A percentile compares a stretch with the other conserved stretches of the same genome.
These are phyloP conservation scores for Stegana nigrithorax DNA, from an alignment of 2,888 invertebrate species.

Conservation along the genomic window DNA sequence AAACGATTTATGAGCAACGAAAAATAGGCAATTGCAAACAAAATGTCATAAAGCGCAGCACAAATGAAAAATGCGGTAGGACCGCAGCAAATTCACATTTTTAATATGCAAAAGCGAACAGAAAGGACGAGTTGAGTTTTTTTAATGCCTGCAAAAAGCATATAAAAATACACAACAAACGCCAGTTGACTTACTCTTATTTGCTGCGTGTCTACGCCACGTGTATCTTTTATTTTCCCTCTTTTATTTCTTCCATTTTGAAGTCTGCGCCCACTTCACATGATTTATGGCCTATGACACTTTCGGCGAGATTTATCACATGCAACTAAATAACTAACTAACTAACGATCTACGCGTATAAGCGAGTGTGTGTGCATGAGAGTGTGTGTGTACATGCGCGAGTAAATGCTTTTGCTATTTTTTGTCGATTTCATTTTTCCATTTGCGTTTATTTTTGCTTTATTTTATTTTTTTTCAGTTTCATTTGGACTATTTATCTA, in stretches of 20 bases:
- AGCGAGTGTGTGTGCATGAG: neutral
- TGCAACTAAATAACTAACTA: too few species aligned
- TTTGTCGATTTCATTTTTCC: neutral
- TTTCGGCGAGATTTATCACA: conserved; percentile 17
- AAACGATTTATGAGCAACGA: too few species aligned
- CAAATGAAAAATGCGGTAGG: neutral
- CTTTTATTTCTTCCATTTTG: neutral
- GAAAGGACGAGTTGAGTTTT: neutral
- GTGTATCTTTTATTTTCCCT: neutral
- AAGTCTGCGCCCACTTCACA: conserved; percentile 4
- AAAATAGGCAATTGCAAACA: neutral
- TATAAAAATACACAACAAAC: conserved; percentile 14
- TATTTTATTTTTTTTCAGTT: too few species aligned
- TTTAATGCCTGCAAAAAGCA: neutral
- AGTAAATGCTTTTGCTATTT: too few species aligned
- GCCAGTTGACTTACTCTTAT: conserved; percentile 11
- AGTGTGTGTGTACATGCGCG: neutral
- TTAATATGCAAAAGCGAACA: conserved; percentile 11
- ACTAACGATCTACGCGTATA: neutral
- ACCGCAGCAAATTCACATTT: too few species aligned
- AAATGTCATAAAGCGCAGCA: neutral
- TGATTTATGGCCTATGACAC: conserved; percentile 20
- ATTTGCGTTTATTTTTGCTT: too few species aligned
- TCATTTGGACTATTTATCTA: too few species aligned
- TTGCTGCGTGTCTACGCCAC: neutral